These are phyloP conservation scores for Euglossa dilemma DNA, from an alignment of 1,140 invertebrate genomes.

Conservation along the genomic window DNA sequence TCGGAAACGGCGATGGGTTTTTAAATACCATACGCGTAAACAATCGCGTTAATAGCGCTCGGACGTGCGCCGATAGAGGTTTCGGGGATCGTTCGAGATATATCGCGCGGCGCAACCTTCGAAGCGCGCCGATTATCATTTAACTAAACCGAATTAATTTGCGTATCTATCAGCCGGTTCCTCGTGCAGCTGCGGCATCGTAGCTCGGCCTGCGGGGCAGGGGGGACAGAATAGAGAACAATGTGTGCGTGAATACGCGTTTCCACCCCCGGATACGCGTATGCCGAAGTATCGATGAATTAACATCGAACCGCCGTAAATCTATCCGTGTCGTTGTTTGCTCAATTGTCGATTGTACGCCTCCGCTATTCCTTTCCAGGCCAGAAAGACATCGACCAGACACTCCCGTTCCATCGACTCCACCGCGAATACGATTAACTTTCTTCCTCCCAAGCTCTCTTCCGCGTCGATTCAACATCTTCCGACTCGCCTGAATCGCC, in stretches of 20 bases:
- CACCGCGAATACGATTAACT: neutral
- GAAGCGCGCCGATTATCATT: conserved; percentile 62
- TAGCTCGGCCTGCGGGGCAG: neutral
- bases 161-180: conserved; percentile 52
- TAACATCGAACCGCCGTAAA: conserved; percentile 20
- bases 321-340: conserved; percentile 24
- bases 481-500: neutral
- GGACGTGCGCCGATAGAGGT: conserved; percentile 23
- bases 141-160: conserved; percentile 67
- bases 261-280: conserved; percentile 14
- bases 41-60: conserved; percentile 38
- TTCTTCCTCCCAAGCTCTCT: neutral
- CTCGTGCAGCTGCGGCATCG: conserved; percentile 42
- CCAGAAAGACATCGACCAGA: neutral
- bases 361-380: neutral
- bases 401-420: neutral
- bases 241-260: conserved; percentile 24
- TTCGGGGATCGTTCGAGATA: conserved; percentile 26
- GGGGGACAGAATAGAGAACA: conserved; percentile 6
- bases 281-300: conserved; percentile 26
- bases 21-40: conserved; percentile 8
- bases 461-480: neutral
- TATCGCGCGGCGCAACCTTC: conserved; percentile 41
- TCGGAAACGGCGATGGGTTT: neutral
- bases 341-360: conserved; percentile 17